Base-by-base conservation (phyloP, 2,113 vertebrate species). In the Naja naja region DNA sequence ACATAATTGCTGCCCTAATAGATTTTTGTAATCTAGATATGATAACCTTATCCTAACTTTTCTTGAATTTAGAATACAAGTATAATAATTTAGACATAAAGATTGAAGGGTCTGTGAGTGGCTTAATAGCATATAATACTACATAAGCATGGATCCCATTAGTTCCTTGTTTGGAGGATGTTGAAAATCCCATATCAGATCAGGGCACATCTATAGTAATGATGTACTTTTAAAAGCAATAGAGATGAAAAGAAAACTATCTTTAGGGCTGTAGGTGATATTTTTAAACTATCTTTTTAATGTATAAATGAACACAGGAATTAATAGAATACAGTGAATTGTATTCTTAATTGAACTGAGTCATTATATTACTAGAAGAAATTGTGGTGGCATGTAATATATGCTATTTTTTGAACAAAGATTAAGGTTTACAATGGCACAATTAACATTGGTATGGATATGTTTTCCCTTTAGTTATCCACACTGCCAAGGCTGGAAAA, bases 401-500 rank as follows among this genome's bases (percentile, higher is more conserved):
- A 43, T 43, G 58, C 0, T 88, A 90, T 69, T 94, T 94, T 3
- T 89, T 7, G 1, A 39, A 81, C 64, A 1, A 86, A 25, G 53
- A 2, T 11, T 85, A 92, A 34, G 12, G 0, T 94, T 74, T 93
- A 94, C 94, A 95, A 52, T 88, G 91, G 6, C n/a, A 16, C 53
- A 1, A 85, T 97, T 90, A 86, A 1, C 96, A 0, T 56, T n/a
- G 52, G 81, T 97, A 52, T 97, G 30, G 8, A 43, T 39, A 16
- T 20, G 20, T 47, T 74, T 30, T 87, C 11, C 95, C 96, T 97
- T 85, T 96, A 99, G 99, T 98, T 97, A 96, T 98, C 88, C 97
- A 97, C 91, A 97, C 95, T 95, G 74, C 91, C 0, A 97, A 97
- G 93, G 97, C 97, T 95, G 99, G 98, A 93, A 99, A 98, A 90